A percentile compares a stretch with the other conserved stretches of the same genome.
These are phyloP conservation scores for Halcyon chelicuti DNA, from an alignment of 2,797 vertebrate genomes.

Conservation along the genomic window DNA sequence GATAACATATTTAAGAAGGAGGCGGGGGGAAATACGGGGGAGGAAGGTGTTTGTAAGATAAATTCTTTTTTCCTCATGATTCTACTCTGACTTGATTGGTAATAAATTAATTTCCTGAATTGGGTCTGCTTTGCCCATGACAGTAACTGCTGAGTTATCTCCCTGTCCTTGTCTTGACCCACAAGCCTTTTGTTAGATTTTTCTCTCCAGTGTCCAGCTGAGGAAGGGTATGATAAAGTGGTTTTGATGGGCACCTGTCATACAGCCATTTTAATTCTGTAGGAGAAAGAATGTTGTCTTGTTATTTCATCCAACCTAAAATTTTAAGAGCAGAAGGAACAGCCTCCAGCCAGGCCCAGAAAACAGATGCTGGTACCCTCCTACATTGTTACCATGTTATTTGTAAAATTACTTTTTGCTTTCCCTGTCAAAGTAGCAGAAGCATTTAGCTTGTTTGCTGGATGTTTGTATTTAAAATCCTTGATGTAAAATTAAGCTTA, in stretches of 20 bases:
- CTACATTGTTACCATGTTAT: background rate
- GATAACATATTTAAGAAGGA: background rate
- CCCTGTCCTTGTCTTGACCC: background rate
- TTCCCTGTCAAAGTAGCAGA: background rate
- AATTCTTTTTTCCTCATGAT: background rate
- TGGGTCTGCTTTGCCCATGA: too few relatives aligned
- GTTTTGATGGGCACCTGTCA: background rate
- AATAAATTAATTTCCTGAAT: background rate
- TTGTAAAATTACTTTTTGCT: background rate
- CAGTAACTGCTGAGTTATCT: too few relatives aligned
- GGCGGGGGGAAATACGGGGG: rapidly evolving
- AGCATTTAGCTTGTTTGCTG: background rate
- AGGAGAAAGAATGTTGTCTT: background rate
- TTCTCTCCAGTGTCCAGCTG: background rate
- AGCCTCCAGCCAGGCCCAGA: background rate
- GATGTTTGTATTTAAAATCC: background rate
- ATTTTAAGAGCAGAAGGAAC: background rate
- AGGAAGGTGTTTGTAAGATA: background rate
- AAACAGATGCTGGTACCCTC: background rate
- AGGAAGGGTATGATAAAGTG: background rate
- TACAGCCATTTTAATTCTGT: background rate
- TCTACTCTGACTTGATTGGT: background rate
- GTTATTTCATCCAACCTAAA: background rate
- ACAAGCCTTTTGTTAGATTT: background rate
- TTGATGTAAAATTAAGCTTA: background rate